Conservation (phyloP, 2,888 invertebrate genomes). For the Nemotelus pantherinus region DNA sequence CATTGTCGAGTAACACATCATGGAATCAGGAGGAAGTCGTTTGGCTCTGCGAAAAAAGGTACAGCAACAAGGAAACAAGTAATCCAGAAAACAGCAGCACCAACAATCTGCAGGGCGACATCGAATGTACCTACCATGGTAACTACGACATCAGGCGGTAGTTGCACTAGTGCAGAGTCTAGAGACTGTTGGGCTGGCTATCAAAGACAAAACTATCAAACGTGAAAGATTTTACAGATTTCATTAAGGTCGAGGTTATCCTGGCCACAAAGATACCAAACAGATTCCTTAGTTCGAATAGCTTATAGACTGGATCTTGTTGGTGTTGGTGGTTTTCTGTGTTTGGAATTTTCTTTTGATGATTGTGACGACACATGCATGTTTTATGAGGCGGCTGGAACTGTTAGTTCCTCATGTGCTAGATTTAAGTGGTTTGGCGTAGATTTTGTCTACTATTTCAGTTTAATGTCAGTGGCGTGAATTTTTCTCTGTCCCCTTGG, state of each 20-base stretch:
- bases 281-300: slow-evolving; percentile 4
- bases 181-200: slow-evolving; percentile 16
- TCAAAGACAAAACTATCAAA: slow-evolving; percentile 48
- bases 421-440: too few species aligned
- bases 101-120: not conserved
- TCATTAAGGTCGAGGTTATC: slow-evolving; percentile 62
- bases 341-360: too few species aligned
- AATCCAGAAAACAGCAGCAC: not conserved
- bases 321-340: too few species aligned
- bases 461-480: too few species aligned
- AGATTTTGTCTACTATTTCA: too few species aligned
- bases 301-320: too few species aligned
- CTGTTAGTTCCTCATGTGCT: too few species aligned
- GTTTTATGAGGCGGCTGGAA: too few species aligned
- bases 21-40: slow-evolving; percentile 33
- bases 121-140: not conserved
- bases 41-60: not conserved
- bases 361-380: too few species aligned
- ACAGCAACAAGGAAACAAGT: not conserved
- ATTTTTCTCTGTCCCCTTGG: too few species aligned
- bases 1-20: slow-evolving; percentile 40
- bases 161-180: slow-evolving; percentile 34
- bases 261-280: slow-evolving; percentile 54
- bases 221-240: slow-evolving; percentile 55
- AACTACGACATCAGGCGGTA: slow-evolving; percentile 38